These are phyloP conservation scores for Diabrotica virgifera DNA, from an alignment of 1,140 invertebrate species.

Conservation along the genomic window DNA sequence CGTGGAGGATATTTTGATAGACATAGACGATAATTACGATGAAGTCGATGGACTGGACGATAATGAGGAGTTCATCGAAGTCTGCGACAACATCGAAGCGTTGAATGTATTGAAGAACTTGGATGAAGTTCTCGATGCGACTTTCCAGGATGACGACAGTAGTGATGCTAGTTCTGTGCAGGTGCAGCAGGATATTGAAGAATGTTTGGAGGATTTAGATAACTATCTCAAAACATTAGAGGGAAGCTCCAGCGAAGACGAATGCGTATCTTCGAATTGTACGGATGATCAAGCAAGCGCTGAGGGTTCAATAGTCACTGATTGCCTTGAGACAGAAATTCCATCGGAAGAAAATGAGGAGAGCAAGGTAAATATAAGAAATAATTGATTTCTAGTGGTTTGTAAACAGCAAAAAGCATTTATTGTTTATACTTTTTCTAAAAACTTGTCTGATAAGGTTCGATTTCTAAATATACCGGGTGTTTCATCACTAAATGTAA, in stretches of 20 bases:
- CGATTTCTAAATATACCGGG: too few species aligned
- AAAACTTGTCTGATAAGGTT: too few species aligned
- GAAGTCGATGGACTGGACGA: slow-evolving; percentile 11
- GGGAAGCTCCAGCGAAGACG: slow-evolving; percentile 22
- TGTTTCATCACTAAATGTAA: too few species aligned
- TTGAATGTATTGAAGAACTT: slow-evolving; percentile 35
- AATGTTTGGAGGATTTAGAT: slow-evolving; percentile 45
- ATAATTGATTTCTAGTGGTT: too few species aligned
- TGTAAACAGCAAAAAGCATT: too few species aligned
- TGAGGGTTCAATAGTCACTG: neutral
- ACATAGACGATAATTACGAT: slow-evolving; percentile 36
- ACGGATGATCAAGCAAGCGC: slow-evolving; percentile 16
- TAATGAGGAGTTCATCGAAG: slow-evolving; percentile 21
- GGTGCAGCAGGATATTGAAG: slow-evolving; percentile 35
- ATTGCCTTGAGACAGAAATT: neutral
- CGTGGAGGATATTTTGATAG: slow-evolving; percentile 43
- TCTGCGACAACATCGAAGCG: slow-evolving; percentile 38
- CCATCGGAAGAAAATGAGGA: neutral
- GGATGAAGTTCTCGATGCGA: slow-evolving; percentile 40
- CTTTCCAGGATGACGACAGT: slow-evolving; percentile 24
- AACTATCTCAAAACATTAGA: slow-evolving; percentile 41
- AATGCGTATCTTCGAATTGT: slow-evolving; percentile 12
- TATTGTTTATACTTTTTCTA: too few species aligned
- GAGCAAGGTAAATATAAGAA: neutral
- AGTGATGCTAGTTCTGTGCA: slow-evolving; percentile 19